Evolutionary conservation across 2,888 invertebrate genomes (phyloP), one percentile per base, ranked within the genome.

Genomic region (Temnothorax unifasciatus): DNA sequence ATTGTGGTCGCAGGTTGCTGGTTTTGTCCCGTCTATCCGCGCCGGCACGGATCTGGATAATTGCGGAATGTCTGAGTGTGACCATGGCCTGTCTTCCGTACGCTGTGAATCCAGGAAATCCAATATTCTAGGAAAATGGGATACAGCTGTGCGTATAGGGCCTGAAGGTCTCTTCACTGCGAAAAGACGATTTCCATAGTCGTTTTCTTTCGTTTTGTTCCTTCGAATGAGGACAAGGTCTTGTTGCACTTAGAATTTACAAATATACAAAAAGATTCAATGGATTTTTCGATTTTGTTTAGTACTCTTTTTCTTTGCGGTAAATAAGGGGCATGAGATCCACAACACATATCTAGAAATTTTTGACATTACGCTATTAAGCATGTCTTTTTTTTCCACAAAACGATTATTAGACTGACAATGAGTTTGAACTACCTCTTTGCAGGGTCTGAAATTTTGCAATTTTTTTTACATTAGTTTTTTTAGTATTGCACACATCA

Each of bases 81-180:
- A 76, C 66, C 47, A 21, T 59, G 15, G 29, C 52, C 25, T 54
- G 21, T 5, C 57, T 59, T 63, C 47, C 57, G 18, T 44, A 29
- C 18, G 29, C n/a, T 34, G 15, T 4, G 63, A 66, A 69, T 25
- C 66, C 57, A 44, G 68, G 54, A 82, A 77, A 85, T 85, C 38
- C 73, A 85, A 85, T 86, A 77, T 86, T 54, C 76, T n/a, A 38
- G 63, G 18, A 73, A 68, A 61, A 73, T 59, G 13, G 52, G 52
- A 54, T 84, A 64, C 44, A 76, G n/a, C 63, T 63, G 21, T 54
- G 71, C 44, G 54, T 44, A 29, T 29, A 54, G 5, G 6, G 5
- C 21, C n/a, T 18, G 34, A 75, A 63, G n/a, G 18, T 47, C 25
- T 13, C n/a, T 38, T 52, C 15, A 50, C n/a, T 18, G 34, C 15